A percentile compares a stretch with the other conserved stretches of the same genome.
These are phyloP conservation scores for Drymonia ruficornis DNA, from an alignment of 2,888 invertebrate species.

Conservation along the genomic window DNA sequence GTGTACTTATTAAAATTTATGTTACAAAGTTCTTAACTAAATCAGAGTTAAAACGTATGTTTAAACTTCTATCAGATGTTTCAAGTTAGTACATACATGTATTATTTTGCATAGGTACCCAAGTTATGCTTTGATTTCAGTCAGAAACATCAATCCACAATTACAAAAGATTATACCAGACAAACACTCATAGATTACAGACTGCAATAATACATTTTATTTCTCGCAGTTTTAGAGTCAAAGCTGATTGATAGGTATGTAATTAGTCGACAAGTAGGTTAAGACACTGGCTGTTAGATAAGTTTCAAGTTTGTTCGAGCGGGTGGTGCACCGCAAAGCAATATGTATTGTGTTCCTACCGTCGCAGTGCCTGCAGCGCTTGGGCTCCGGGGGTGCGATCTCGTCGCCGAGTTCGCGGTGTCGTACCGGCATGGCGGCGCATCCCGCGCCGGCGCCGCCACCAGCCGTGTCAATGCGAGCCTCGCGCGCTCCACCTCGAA, in stretches of 20 bases:
- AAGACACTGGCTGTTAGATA: conserved; percentile 37
- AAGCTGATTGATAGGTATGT: conserved; percentile 27
- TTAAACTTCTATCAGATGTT: no score
- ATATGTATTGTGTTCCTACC: conserved; percentile 82
- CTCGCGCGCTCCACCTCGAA: conserved; percentile 68
- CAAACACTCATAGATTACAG: not conserved
- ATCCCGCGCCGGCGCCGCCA: conserved; percentile 82
- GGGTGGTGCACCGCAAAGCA: conserved; percentile 48
- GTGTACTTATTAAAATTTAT: no score
- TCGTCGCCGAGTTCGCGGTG: conserved; percentile 84
- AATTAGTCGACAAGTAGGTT: conserved; percentile 33
- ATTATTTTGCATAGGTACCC: no score
- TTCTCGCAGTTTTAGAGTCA: conserved; percentile 15
- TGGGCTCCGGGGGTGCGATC: conserved; percentile 90
- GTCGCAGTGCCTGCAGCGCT: conserved; percentile 97
- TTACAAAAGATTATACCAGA: not conserved
- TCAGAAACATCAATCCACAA: no score
- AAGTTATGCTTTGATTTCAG: no score
- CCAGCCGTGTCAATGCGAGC: conserved; percentile 68
- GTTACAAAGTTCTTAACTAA: no score
- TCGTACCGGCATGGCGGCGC: conserved; percentile 85
- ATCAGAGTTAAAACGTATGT: no score
- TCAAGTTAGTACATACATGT: no score
- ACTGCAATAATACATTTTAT: conserved; percentile 7
- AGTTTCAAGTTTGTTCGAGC: conserved; percentile 36